Evolutionary conservation across 2,797 vertebrate species (phyloP), one percentile per base, ranked within the genome.

Genomic region (Oreochromis grahami): DNA sequence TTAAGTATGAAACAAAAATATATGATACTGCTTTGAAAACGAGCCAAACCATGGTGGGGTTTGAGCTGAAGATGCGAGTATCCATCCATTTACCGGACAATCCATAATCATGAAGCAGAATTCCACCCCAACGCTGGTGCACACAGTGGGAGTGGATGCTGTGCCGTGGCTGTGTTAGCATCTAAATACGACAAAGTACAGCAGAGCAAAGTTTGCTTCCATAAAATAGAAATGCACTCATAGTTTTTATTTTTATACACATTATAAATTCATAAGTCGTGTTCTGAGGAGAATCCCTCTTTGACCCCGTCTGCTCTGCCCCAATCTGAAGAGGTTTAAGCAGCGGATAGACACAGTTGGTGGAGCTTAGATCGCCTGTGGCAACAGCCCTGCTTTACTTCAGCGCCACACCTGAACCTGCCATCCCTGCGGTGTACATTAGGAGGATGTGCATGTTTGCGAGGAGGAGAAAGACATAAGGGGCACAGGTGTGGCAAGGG

Each of bases 401-500:
- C n/a, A 79, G 83, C 51, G 58, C 55, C 10, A 24, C 90, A 92
- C 91, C 91, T 91, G 87, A 93, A 92, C 78, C 85, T 86, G 63
- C 74, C 55, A 4, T 76, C 77, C 68, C 74, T 12, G 5, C 9
- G 14, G 36, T 80, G 50, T 51, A 77, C 53, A 84, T 74, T 74
- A 34, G 77, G 86, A n/a, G 38, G n/a, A 52, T 26, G 63, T 74
- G 38, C 72, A 51, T 41, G 76, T 3, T 51, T 53, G 79, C 4
- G 12, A 76, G 53, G 81, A 68, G 17, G 21, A 24, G 14, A 68
- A 56, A 38, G 45, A 43, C 26, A 6, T 55, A 79, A 63, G 82
- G 56, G 86, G 50, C 87, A 87, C 91, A 94, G 93, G 91, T 94
- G 94, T 91, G 80, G 50, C 48, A n/a, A 50, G 87, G 70, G 76